phyloP scores from a whole-genome alignment of 1,140 invertebrate genomes.

The Eurytemora carolleeae region DNA sequence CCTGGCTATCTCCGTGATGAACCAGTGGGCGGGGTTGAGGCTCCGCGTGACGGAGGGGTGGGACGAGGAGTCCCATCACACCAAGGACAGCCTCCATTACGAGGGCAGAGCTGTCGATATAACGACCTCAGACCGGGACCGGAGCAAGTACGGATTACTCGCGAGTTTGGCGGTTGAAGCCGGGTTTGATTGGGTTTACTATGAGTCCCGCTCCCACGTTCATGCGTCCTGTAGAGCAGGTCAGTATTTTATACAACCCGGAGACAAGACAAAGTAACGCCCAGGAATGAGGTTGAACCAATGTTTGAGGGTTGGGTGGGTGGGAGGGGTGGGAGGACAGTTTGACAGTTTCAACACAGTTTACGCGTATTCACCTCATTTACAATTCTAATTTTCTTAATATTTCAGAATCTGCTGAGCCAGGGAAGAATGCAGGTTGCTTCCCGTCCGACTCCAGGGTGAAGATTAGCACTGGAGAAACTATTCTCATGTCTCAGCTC shows the following conservation, averaged over 20 bases:
- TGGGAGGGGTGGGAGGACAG: no score
- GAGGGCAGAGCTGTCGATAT: conserved; percentile 88
- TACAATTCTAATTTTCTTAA: no score
- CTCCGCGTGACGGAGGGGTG: conserved; percentile 79
- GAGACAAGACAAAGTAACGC: no score
- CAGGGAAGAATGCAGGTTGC: conserved; percentile 54
- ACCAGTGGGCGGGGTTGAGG: conserved; percentile 85
- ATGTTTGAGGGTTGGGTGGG: no score
- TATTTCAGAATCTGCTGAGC: conserved; percentile 71
- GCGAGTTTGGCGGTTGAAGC: conserved; percentile 85
- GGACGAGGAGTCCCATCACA: conserved; percentile 67
- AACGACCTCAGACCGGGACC: conserved; percentile 75
- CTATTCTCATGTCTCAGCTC: conserved; percentile 39
- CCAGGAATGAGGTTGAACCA: no score
- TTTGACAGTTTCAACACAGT: no score
- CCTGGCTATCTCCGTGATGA: conserved; percentile 87
- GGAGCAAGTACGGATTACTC: conserved; percentile 81
- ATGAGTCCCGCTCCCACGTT: conserved; percentile 77
- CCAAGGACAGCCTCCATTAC: conserved; percentile 68
- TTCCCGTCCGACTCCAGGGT: conserved; percentile 45
- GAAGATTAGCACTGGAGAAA: conserved; percentile 30
- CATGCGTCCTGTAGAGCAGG: conserved; percentile 95
- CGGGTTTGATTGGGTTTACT: conserved; percentile 96
- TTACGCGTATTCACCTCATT: no score
- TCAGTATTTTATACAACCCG: conserved; percentile 34